A percentile compares a stretch with the other conserved stretches of the same genome.
phyloP scores from a whole-genome alignment of 2,113 vertebrate species.

The Clarias batrachus region DNA sequence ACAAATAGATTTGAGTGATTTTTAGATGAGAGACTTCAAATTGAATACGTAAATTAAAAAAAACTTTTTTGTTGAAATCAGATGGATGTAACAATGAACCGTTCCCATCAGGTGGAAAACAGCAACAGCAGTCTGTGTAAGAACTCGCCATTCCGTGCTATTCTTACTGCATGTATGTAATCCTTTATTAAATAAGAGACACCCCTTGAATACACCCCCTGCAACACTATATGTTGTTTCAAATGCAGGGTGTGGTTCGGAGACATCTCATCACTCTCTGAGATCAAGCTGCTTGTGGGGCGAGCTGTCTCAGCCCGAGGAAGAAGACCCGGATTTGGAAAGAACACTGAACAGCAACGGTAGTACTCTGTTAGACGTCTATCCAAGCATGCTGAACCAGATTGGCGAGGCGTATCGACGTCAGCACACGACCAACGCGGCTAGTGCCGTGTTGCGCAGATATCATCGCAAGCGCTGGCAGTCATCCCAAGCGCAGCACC shows the following conservation, averaged over 20 bases:
- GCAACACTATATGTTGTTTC: not conserved
- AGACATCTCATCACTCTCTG: conserved; percentile 20
- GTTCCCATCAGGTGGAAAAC: conserved; percentile 22
- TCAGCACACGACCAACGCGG: conserved; percentile 53
- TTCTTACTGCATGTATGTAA: not conserved
- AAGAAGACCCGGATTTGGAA: conserved; percentile 66
- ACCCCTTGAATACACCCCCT: not conserved
- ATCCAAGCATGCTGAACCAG: conserved; percentile 68
- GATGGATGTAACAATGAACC: conserved; percentile 27
- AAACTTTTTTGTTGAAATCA: not conserved
- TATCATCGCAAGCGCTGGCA: conserved; percentile 62
- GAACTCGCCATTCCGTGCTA: not conserved
- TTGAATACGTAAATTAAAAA: not conserved
- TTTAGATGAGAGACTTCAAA: not conserved
- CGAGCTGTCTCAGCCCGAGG: conserved; percentile 53
- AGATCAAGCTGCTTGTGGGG: conserved; percentile 33
- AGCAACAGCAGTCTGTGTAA: conserved; percentile 29
- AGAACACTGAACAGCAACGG: conserved; percentile 60
- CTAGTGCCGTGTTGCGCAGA: conserved; percentile 59
- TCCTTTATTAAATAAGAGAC: not conserved
- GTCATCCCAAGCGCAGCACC: conserved; percentile 25
- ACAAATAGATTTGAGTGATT: not conserved
- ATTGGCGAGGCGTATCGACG: conserved; percentile 57
- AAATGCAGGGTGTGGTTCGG: conserved; percentile 48
- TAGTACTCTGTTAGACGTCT: conserved; percentile 63